Evolutionary conservation across 2,888 invertebrate genomes (phyloP).

Genomic region (Clanis bilineata): DNA sequence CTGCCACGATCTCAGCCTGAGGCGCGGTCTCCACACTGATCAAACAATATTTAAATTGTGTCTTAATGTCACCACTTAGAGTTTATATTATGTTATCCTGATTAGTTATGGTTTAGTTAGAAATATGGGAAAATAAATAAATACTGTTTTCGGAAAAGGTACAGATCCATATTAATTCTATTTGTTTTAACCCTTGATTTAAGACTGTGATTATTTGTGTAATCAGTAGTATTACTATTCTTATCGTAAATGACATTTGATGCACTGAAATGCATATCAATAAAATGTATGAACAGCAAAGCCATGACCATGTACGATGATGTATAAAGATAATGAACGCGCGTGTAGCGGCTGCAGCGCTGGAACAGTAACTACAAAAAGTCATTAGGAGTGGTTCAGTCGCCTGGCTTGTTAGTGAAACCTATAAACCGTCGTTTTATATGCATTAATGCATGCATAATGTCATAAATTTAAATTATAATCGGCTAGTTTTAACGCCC

Average conservation of each 20-base stretch:
- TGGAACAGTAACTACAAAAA: constrained; percentile 35
- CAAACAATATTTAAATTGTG: constrained; percentile 30
- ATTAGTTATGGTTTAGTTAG: constrained; percentile 47
- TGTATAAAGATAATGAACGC: not conserved
- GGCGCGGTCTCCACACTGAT: constrained; percentile 51
- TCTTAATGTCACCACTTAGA: constrained; percentile 33
- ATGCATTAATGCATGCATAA: constrained; percentile 62
- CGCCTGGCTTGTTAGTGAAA: constrained; percentile 62
- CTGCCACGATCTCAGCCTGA: constrained; percentile 75
- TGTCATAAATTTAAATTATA: constrained; percentile 74
- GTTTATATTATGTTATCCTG: constrained; percentile 32
- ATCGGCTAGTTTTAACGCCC: constrained; percentile 75
- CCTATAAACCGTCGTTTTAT: constrained; percentile 59
- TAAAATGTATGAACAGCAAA: not conserved
- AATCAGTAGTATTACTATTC: too few species aligned
- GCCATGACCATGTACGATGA: not conserved
- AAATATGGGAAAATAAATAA: constrained; percentile 74
- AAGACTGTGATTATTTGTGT: not conserved
- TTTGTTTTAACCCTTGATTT: constrained; percentile 57
- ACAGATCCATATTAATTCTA: constrained; percentile 72
- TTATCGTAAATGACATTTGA: too few species aligned
- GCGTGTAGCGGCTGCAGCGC: too few species aligned
- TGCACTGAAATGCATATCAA: not conserved
- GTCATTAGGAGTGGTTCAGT: constrained; percentile 44
- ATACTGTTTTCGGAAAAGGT: constrained; percentile 57